phyloP scores from a whole-genome alignment of 2,797 vertebrate genomes.

The Megaceryle alcyon region DNA sequence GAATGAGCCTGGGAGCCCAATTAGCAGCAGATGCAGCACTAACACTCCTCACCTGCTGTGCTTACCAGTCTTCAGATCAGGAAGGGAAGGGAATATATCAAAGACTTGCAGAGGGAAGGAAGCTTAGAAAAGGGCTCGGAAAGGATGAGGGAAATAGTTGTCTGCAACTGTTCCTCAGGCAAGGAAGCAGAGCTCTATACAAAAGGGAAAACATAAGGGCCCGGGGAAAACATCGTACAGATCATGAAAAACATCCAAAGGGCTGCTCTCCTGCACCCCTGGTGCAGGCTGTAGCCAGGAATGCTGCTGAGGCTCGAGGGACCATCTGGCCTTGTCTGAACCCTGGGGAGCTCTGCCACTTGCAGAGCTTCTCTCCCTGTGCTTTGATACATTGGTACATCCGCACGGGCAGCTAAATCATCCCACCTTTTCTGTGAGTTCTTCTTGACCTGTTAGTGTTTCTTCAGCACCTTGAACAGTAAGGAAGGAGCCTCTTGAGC shows the following conservation, averaged over 20 bases:
- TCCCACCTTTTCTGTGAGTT: background rate
- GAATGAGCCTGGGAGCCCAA: slow-evolving; percentile 71
- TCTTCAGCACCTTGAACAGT: background rate
- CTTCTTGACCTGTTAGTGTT: background rate
- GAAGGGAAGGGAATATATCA: slow-evolving; percentile 72
- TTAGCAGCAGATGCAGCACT: slow-evolving; percentile 71
- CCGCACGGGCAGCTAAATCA: background rate
- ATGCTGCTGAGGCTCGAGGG: background rate
- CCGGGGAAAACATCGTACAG: slow-evolving; percentile 27
- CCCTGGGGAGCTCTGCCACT: background rate
- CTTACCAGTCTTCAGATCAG: slow-evolving; percentile 67
- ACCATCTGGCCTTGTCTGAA: background rate
- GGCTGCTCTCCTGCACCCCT: background rate
- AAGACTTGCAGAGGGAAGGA: slow-evolving; percentile 48
- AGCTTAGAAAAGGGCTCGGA: slow-evolving; percentile 62
- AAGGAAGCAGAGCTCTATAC: slow-evolving; percentile 44
- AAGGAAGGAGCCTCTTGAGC: background rate
- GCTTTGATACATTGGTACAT: background rate
- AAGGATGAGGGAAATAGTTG: slow-evolving; percentile 60
- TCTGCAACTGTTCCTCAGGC: slow-evolving; percentile 58
- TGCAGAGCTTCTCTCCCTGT: background rate
- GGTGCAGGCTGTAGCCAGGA: background rate
- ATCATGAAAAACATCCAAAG: slow-evolving; percentile 30
- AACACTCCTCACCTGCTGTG: slow-evolving; percentile 70
- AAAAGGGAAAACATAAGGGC: slow-evolving; percentile 27